Evolutionary conservation across 2,888 invertebrate species (phyloP), one percentile per base, ranked within the genome.

Genomic region (Synergus laeviventris): DNA sequence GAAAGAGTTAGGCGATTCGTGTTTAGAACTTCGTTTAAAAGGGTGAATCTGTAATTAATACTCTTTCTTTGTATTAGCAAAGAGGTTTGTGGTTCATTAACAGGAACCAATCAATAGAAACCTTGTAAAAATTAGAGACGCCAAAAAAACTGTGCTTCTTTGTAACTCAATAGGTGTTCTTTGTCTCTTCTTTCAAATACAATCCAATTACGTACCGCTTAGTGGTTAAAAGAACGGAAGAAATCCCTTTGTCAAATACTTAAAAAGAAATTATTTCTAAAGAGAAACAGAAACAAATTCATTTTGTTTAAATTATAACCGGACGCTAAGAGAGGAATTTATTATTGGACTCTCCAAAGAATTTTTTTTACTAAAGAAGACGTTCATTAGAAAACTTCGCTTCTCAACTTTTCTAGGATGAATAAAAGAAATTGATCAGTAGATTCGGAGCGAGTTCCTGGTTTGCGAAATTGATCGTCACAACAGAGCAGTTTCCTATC

Each of bases 381-480:
- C 31, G 31, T 31, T 31, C 11, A 14, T 21, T 56, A 3, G 1
- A 59, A 59, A n/a, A 18, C 9, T 18, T 54, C 5, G 0, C 21
- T 21, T 59, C 24, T 59, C 1, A 59, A 59, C 59, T 62, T 11
- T 38, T 62, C 3, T 38, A 18, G 11, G 8, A 36, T 61, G n/a
- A 31, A 36, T 61, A 36, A 38, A 62, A 18, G 1, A 36, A 62
- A n/a, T 62, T 18, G 62, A 62, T 38, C 38, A 9, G 18, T 36
- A 38, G 12, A 62, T 38, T 62, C 1, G n/a, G 3, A 18, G 31
- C 36, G 16, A 66, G 42, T 66, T 39, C 42, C 14, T 42, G 31
- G 70, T 54, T 70, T 70, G 31, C 49, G 70, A 70, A 49, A 70
- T 31, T 36, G 11, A 62, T 62, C 38, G 62, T 36, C 45, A 70